These are phyloP conservation scores for Bedellia somnulentella DNA, from an alignment of 2,888 invertebrate genomes.

Conservation along the genomic window DNA sequence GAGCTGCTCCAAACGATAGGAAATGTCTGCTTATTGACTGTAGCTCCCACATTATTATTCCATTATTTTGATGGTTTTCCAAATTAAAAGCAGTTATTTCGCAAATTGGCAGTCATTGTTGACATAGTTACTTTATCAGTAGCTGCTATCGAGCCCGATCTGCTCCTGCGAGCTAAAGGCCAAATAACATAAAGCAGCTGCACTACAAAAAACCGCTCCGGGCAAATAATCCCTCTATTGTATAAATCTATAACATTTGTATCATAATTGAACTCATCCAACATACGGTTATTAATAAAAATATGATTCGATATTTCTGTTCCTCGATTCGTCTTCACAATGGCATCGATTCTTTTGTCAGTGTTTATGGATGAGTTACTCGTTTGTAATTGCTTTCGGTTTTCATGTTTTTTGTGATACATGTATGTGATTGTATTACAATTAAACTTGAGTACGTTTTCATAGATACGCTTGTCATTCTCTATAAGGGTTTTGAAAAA, in stretches of 20 bases:
- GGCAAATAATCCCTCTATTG: slow-evolving; percentile 54
- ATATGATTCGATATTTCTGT: slow-evolving; percentile 46
- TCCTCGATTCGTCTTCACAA: slow-evolving; percentile 46
- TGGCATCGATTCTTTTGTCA: slow-evolving; percentile 35
- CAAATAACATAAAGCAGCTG: slow-evolving; percentile 39
- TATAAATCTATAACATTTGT: slow-evolving; percentile 15
- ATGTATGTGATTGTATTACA: too few relatives aligned
- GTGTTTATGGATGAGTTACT: slow-evolving; percentile 37
- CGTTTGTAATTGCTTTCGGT: slow-evolving; percentile 20
- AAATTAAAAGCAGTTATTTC: too few relatives aligned
- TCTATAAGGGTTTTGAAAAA: too few relatives aligned
- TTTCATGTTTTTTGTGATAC: too few relatives aligned
- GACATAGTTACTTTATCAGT: too few relatives aligned
- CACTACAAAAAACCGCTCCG: slow-evolving; percentile 26
- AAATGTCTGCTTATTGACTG: slow-evolving; percentile 37
- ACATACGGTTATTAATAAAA: slow-evolving; percentile 47
- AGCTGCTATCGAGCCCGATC: too few relatives aligned
- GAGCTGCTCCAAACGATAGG: slow-evolving; percentile 32
- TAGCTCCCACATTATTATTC: too few relatives aligned
- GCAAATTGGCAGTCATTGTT: too few relatives aligned
- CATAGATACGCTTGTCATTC: too few relatives aligned
- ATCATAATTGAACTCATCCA: slow-evolving; percentile 5
- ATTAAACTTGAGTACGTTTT: too few relatives aligned
- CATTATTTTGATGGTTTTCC: too few relatives aligned
- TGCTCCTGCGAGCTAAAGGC: too few relatives aligned